phyloP scores from a whole-genome alignment of 2,797 vertebrate genomes.

The Labroides dimidiatus region DNA sequence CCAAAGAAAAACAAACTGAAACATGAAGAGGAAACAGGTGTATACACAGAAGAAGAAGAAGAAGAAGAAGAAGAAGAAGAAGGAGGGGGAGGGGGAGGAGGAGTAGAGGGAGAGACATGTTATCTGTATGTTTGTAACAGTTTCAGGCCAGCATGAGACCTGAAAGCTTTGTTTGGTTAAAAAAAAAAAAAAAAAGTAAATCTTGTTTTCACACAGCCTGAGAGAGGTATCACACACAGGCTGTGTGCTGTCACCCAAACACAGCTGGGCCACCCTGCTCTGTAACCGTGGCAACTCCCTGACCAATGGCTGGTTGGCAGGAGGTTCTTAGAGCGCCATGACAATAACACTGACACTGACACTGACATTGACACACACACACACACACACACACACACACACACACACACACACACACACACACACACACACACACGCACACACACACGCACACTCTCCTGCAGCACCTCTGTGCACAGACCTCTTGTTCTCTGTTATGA shows the following conservation, averaged over 20 bases:
- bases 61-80: slow-evolving; percentile 29
- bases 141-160: slow-evolving; percentile 45
- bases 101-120: slow-evolving; percentile 23
- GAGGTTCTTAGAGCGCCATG: slow-evolving; percentile 57
- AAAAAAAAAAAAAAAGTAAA: no score
- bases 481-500: no score
- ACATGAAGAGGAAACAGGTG: slow-evolving; percentile 7
- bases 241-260: slow-evolving; percentile 46
- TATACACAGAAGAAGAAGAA: no score
- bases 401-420: slow-evolving; percentile 3
- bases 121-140: slow-evolving; percentile 19
- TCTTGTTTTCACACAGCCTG: no score
- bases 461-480: no score
- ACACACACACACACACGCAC: neutral
- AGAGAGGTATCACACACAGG: neutral
- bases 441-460: neutral
- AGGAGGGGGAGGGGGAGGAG: slow-evolving; percentile 2
- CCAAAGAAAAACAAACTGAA: slow-evolving; percentile 23
- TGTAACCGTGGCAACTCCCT: slow-evolving; percentile 78
- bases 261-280: slow-evolving; percentile 63
- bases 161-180: no score
- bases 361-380: neutral
- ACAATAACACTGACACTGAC: slow-evolving; percentile 46
- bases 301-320: slow-evolving; percentile 68
- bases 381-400: slow-evolving; percentile 6